These are phyloP conservation scores for Spea bombifrons DNA, from an alignment of 2,113 vertebrate species.

Conservation along the genomic window DNA sequence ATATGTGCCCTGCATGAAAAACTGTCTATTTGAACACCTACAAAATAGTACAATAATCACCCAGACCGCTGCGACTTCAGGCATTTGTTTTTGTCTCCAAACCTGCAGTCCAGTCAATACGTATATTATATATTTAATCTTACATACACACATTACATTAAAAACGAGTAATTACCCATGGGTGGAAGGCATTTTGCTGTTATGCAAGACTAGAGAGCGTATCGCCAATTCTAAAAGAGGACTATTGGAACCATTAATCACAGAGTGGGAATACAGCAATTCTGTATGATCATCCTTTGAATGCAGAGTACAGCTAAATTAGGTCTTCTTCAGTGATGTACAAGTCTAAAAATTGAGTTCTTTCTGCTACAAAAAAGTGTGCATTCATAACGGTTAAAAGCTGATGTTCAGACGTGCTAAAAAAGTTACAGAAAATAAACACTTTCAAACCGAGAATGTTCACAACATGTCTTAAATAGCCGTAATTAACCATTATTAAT, in stretches of 20 bases:
- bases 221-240: constrained; percentile 47
- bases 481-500: too few relatives aligned
- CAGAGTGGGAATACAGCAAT: constrained; percentile 46
- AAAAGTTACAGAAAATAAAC: constrained; percentile 22
- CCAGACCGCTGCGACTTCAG: constrained; percentile 7
- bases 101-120: constrained; percentile 47
- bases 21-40: background rate
- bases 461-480: too few relatives aligned
- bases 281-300: constrained; percentile 13
- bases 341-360: constrained; percentile 12
- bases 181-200: constrained; percentile 49
- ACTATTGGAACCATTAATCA: constrained; percentile 49
- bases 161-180: constrained; percentile 50
- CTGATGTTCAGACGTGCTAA: background rate
- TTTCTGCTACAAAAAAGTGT: constrained; percentile 47
- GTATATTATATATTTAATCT: constrained; percentile 48
- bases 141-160: constrained; percentile 48
- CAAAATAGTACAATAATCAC: constrained; percentile 29
- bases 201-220: constrained; percentile 49
- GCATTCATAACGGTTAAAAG: background rate
- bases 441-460: background rate
- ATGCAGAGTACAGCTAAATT: constrained; percentile 18
- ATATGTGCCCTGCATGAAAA: too few relatives aligned
- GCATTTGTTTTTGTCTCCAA: constrained; percentile 46
- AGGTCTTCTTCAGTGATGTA: constrained; percentile 32